Conservation (phyloP, 2,797 vertebrate genomes). For the Coluber constrictor region DNA sequence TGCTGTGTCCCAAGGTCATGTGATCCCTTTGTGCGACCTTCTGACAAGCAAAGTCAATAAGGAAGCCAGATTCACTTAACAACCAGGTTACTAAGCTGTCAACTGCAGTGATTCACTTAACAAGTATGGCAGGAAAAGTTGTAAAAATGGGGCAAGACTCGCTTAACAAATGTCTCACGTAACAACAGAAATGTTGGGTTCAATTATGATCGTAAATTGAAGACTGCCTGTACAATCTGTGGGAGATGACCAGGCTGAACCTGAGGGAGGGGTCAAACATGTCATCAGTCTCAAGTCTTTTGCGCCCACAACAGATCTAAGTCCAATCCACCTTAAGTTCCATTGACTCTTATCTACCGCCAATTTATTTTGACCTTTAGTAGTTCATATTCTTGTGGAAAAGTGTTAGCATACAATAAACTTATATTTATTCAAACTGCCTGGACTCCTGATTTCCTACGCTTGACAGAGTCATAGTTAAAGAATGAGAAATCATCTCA, state of each 20-base stretch:
- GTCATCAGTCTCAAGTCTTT: not conserved
- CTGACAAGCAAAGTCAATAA: too few relatives aligned
- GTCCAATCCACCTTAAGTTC: not conserved
- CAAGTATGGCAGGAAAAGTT: too few relatives aligned
- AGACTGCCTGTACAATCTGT: not conserved
- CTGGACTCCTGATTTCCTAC: not conserved
- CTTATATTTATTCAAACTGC: not conserved
- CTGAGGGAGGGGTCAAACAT: not conserved
- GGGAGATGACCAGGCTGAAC: not conserved
- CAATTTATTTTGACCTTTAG: not conserved
- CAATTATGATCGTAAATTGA: too few relatives aligned
- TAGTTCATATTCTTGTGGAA: not conserved
- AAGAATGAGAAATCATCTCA: not conserved
- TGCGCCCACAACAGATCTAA: not conserved
- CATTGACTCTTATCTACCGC: not conserved
- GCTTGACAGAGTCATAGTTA: not conserved
- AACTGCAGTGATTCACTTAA: too few relatives aligned
- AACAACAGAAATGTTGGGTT: too few relatives aligned
- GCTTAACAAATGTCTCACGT: too few relatives aligned
- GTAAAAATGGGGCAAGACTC: too few relatives aligned
- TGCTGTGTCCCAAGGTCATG: too few relatives aligned
- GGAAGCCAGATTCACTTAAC: too few relatives aligned
- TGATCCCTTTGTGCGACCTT: too few relatives aligned
- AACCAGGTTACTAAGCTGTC: too few relatives aligned
- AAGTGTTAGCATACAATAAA: not conserved